These are phyloP conservation scores for Steatornis caripensis DNA, from an alignment of 2,113 vertebrate genomes.

Conservation along the genomic window DNA sequence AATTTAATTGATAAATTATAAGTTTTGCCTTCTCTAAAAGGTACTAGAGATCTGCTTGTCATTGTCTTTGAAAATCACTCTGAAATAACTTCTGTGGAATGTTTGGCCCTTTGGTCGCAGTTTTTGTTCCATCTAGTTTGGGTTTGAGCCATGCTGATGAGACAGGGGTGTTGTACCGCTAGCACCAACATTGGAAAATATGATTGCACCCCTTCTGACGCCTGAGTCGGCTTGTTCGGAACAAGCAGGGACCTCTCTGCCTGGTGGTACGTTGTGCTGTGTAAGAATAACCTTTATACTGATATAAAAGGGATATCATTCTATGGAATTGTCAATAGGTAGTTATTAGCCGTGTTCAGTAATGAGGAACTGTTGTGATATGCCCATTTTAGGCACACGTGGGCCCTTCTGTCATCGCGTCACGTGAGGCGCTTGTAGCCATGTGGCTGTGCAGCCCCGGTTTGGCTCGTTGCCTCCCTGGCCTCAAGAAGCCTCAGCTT, in stretches of 20 bases:
- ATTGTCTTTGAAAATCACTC: background rate
- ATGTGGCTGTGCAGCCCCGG: background rate
- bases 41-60: background rate
- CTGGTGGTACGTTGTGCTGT: background rate
- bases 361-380: background rate
- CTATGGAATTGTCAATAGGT: background rate
- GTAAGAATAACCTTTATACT: background rate
- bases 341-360: background rate
- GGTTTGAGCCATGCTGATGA: background rate
- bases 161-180: background rate
- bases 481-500: background rate
- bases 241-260: background rate
- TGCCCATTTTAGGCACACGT: background rate
- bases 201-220: background rate
- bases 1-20: background rate
- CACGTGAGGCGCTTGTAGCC: background rate
- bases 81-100: background rate
- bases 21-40: background rate
- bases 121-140: background rate
- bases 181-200: background rate
- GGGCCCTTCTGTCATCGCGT: background rate
- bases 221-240: background rate
- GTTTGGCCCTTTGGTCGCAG: background rate
- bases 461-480: background rate
- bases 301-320: background rate